Evolutionary conservation across 2,797 vertebrate genomes (phyloP), one percentile per base, ranked within the genome.

Genomic region (Leptatherina wallacei): DNA sequence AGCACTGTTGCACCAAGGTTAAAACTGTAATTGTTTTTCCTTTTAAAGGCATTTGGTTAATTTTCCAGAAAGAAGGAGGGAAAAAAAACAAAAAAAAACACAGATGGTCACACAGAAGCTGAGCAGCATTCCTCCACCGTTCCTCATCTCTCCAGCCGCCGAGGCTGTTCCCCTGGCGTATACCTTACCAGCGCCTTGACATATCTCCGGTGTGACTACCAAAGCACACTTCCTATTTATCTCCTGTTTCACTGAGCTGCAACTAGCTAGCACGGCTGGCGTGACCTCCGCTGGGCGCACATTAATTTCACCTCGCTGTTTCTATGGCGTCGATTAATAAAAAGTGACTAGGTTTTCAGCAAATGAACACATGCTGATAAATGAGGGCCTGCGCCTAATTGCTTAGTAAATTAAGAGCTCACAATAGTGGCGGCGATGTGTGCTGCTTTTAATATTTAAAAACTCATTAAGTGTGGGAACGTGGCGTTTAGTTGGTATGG

Each of bases 371-470:
- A 91, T 94, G 93, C 95, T 99, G 97, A 98, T 98, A 96, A 98
- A 99, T 97, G 96, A 98, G 96, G 94, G 95, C 95, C 95, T 83
- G 94, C 93, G 95, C 95, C 96, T 98, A 98, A 98, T 99, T 98
- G 97, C 97, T 97, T 95, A 94, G 96, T 97, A 97, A 99, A 99
- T 99, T 97, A 98, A 98, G 96, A 97, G 95, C 97, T 98, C 96
- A 96, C 94, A 94, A 95, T 95, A 91, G 93, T 96, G 96, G 96
- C 94, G 95, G 95, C 94, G 95, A 95, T 95, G 94, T 92, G 95
- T 90, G 95, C 93, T 93, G 94, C 94, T 96, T 98, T 98, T 97
- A 97, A 97, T 98, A 97, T 98, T 98, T 97, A 96, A 97, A 97
- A 97, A 97, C 94, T 97, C 96, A 97, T 98, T 98, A 98, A 94